A percentile compares a stretch with the other conserved stretches of the same genome.
Conservation (phyloP, 1,140 invertebrate species). For the Lanistes nyassanus region DNA sequence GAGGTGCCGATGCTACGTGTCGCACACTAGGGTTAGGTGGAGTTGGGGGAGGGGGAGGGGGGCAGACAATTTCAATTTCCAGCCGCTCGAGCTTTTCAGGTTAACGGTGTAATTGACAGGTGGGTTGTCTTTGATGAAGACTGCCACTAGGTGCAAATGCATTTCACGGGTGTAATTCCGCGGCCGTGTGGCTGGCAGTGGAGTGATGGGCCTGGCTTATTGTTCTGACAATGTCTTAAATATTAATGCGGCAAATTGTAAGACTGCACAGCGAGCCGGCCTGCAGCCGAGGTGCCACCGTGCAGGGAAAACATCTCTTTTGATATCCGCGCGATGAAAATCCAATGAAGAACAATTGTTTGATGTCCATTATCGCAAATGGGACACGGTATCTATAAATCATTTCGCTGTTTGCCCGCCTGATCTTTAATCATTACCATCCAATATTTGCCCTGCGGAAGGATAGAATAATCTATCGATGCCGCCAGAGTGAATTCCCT, state of each 20-base stretch:
- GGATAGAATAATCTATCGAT: constrained; percentile 22
- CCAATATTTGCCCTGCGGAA: constrained; percentile 34
- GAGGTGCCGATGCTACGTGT: too few relatives aligned
- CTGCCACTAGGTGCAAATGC: neutral
- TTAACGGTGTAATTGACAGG: constrained; percentile 3
- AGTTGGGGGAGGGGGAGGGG: neutral
- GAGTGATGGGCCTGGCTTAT: neutral
- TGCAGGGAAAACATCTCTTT: constrained; percentile 25
- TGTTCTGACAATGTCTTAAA: constrained; percentile 24
- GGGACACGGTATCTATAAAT: constrained; percentile 31
- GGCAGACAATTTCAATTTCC: neutral
- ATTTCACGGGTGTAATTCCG: neutral
- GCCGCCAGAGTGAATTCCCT: constrained; percentile 21
- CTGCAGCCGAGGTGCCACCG: constrained; percentile 1
- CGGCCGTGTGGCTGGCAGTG: neutral
- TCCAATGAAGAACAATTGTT: constrained; percentile 29
- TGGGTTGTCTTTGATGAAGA: constrained; percentile 12
- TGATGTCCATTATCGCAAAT: constrained; percentile 30
- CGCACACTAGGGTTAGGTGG: too few relatives aligned
- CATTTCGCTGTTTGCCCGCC: constrained; percentile 26
- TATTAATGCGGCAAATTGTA: constrained; percentile 24
- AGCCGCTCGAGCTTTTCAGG: neutral
- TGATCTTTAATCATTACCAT: constrained; percentile 31
- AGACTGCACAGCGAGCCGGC: neutral
- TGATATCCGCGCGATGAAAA: constrained; percentile 14